phyloP scores from a whole-genome alignment of 2,113 vertebrate genomes.

The Morphnarchus princeps region DNA sequence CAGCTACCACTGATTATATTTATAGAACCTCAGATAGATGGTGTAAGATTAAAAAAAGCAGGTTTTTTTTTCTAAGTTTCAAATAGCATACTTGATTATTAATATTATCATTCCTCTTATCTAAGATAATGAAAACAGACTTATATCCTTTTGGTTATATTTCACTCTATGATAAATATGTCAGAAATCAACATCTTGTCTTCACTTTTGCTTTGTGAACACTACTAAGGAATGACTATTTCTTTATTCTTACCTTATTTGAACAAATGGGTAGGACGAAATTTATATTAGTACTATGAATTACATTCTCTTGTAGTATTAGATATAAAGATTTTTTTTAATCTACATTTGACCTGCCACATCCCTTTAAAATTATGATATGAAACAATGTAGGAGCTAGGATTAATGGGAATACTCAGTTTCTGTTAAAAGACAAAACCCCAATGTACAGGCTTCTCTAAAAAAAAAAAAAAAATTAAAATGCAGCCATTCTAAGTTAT shows the following conservation, averaged over 20 bases:
- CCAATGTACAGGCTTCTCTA: neutral
- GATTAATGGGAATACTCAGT: neutral
- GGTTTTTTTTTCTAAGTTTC: neutral
- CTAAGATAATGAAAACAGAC: neutral
- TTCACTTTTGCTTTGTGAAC: neutral
- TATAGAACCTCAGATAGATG: neutral
- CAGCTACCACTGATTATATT: neutral
- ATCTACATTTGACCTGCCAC: neutral
- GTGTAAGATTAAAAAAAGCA: neutral
- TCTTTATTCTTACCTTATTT: neutral
- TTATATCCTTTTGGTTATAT: neutral
- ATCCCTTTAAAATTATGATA: neutral
- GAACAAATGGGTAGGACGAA: neutral
- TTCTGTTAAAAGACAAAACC: neutral
- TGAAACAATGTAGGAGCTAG: neutral
- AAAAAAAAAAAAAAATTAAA: neutral
- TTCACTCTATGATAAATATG: neutral
- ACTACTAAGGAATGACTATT: neutral
- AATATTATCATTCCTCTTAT: neutral
- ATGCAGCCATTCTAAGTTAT: neutral
- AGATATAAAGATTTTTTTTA: neutral
- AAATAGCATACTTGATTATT: neutral
- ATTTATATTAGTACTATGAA: neutral
- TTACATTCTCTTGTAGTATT: neutral
- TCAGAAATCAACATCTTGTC: neutral